A percentile compares a stretch with the other conserved stretches of the same genome.
Conservation (phyloP, 53 echinoderm and acorn worm species). For the Paelopatides confundens region DNA sequence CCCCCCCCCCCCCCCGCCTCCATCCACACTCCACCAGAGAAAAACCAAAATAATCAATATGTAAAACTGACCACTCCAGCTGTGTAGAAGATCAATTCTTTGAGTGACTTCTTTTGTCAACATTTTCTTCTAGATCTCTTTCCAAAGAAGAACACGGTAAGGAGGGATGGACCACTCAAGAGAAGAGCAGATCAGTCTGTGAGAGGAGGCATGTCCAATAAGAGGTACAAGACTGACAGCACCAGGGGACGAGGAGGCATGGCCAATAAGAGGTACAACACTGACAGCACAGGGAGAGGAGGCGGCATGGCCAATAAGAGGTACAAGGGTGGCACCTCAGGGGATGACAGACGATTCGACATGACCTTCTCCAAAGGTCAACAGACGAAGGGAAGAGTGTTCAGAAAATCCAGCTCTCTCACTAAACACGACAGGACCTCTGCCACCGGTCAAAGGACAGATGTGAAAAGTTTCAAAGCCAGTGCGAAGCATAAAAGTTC, state of each 20-base stretch:
- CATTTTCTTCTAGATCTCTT: slow-evolving; percentile 14
- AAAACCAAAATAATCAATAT: no score
- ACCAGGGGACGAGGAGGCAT: neutral
- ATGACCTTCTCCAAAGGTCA: slow-evolving; percentile 13
- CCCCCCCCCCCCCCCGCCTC: no score
- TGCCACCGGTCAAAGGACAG: neutral
- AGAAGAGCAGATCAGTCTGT: neutral
- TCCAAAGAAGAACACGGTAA: slow-evolving; percentile 19
- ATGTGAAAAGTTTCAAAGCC: neutral
- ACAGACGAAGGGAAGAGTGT: slow-evolving; percentile 12
- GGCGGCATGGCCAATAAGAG: neutral
- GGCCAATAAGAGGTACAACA: neutral
- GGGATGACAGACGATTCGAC: neutral
- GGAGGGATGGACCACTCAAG: neutral
- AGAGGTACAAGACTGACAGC: neutral
- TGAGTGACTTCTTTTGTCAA: no score
- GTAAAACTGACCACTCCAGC: no score
- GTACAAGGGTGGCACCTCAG: neutral
- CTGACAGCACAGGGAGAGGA: neutral
- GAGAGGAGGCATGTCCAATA: neutral
- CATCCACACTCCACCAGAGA: no score
- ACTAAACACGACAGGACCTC: neutral
- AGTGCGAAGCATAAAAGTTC: slow-evolving; percentile 22
- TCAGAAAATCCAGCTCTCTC: slow-evolving; percentile 9
- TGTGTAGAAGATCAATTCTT: no score